phyloP scores from a whole-genome alignment of 2,113 vertebrate genomes.

The Geococcyx californianus region DNA sequence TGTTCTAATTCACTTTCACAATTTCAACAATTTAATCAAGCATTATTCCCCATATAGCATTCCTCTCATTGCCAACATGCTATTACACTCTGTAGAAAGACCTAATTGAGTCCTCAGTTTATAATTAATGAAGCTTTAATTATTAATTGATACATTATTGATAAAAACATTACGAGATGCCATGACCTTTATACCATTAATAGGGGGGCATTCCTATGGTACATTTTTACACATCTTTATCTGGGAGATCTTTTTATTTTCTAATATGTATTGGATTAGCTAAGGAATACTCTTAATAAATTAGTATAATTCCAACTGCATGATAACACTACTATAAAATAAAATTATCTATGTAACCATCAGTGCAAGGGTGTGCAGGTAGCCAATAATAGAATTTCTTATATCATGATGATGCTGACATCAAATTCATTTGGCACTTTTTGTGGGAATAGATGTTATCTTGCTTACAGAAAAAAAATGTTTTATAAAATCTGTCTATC shows the following conservation, averaged over 20 bases:
- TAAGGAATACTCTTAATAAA: not conserved
- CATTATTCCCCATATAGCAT: not conserved
- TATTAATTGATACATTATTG: slow-evolving; percentile 24
- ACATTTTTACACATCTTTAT: not conserved
- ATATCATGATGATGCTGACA: not conserved
- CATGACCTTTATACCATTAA: not conserved
- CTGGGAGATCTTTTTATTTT: not conserved
- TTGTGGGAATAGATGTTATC: not conserved
- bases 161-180: not conserved
- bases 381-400: not conserved
- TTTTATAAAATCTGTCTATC: not conserved
- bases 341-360: not conserved
- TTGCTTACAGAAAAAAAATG: not conserved
- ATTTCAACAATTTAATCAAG: not conserved
- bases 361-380: not conserved
- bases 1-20: not conserved
- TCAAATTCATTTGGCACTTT: not conserved
- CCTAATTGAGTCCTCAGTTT: not conserved
- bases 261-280: not conserved
- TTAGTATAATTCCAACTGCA: not conserved
- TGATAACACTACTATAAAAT: not conserved
- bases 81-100: not conserved
- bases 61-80: not conserved
- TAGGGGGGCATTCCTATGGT: not conserved
- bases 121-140: not conserved